Base-by-base conservation (phyloP, 2,888 invertebrate species). In the Drosophila fulvimacula region DNA sequence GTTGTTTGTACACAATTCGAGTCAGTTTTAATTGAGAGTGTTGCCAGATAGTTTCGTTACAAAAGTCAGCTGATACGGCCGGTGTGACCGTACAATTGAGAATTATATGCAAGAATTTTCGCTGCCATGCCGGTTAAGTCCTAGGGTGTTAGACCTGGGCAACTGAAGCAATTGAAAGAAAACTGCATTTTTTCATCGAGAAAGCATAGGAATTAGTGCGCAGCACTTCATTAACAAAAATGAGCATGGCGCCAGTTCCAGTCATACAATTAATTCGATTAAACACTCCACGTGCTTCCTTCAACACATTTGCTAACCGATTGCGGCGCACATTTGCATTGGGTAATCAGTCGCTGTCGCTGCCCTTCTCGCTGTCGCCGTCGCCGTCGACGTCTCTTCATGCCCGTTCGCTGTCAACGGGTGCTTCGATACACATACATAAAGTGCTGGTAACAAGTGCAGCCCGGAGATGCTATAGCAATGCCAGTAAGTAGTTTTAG, bases 401-500 rank as follows among this genome's bases (percentile, higher is more conserved):
- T 10, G 38, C 30, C 24, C 68, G 66, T 52, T 46, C 59, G 21
- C 30, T 77, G 30, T 65, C 62, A 15, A 60, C 52, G 6, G 27
- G 30, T 6, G 38, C 48, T 10, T 4, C 32, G 13, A 44, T 24
- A 21, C 62, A 70, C 42, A 64, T 41, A 39, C 27, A 21, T 15
- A 58, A 52, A 21, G 21, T 32, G 27, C 27, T 46, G n/a, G 17
- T n/a, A 10, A 38, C 44, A 48, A 5, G 11, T 2, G 32, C 32
- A n/a, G 58, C 59, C 70, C 57, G 27, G 30, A 27, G 75, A 44
- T 15, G 67, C 51, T 82, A 79, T 52, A 83, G 80, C 51, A 66
- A 67, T 76, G 67, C 77, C 27, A 88, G 76, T 88, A 73, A 84
- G 88, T 87, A 66, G 52, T 15, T 36, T 17, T 11, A 6, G 10